A percentile compares a stretch with the other conserved stretches of the same genome.
phyloP scores from a whole-genome alignment of 2,888 invertebrate genomes.

The Tetanocera ferruginea region DNA sequence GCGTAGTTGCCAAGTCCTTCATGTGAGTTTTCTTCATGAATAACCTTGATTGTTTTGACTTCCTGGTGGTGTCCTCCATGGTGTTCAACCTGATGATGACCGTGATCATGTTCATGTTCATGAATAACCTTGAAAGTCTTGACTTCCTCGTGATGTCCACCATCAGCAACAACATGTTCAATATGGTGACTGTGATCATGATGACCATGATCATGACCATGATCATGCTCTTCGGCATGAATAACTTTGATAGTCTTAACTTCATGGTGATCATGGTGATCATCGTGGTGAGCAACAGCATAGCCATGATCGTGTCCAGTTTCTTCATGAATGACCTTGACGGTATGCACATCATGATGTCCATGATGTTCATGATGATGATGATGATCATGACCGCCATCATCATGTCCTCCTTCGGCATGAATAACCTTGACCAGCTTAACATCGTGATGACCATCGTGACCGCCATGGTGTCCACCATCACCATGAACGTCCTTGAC shows the following conservation, averaged over 20 bases:
- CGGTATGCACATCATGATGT: conserved; percentile 52
- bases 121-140: conserved; percentile 26
- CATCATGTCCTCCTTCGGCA: conserved; percentile 35
- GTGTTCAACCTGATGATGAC: conserved; percentile 1
- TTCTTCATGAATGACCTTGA: conserved; percentile 52
- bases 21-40: conserved; percentile 43
- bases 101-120: not conserved
- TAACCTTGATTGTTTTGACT: conserved; percentile 52
- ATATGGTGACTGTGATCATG: conserved; percentile 29
- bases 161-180: not conserved
- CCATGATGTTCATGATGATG: conserved; percentile 39
- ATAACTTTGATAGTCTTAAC: conserved; percentile 58
- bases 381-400: not conserved
- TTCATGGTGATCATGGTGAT: conserved; percentile 49
- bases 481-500: conserved; percentile 49
- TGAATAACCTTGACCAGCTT: conserved; percentile 53
- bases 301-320: conserved; percentile 44
- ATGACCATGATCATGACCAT: conserved; percentile 45
- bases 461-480: not conserved
- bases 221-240: conserved; percentile 49
- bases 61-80: conserved; percentile 42
- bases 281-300: conserved; percentile 22
- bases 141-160: conserved; percentile 10
- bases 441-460: conserved; percentile 45
- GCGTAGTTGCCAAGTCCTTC: not conserved